phyloP scores from a whole-genome alignment of 2,113 vertebrate genomes.

The Notechis scutatus region DNA sequence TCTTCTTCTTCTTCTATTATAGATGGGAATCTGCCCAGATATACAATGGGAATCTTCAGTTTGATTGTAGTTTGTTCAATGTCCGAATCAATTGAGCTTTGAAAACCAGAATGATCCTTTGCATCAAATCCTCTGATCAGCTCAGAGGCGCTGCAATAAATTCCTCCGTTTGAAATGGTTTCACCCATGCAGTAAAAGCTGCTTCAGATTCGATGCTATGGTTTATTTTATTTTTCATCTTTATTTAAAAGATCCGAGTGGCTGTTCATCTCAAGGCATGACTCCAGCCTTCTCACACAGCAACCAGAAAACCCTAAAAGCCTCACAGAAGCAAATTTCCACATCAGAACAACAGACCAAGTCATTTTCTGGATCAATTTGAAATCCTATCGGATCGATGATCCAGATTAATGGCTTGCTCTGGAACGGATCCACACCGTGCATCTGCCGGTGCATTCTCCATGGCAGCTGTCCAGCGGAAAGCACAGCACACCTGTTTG shows the following conservation, averaged over 20 bases:
- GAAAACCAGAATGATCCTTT: background rate
- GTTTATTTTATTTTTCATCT: background rate
- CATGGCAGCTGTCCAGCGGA: conserved; percentile 52
- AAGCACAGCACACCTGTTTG: conserved; percentile 59
- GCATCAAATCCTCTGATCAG: background rate
- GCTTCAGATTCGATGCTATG: background rate
- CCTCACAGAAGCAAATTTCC: background rate
- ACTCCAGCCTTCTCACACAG: background rate
- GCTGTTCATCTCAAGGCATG: background rate
- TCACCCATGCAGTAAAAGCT: background rate
- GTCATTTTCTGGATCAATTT: background rate
- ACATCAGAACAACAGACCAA: background rate
- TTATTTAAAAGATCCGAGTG: background rate
- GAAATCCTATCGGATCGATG: background rate
- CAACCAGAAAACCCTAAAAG: background rate
- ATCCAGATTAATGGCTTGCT: background rate
- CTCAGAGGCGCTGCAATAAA: background rate
- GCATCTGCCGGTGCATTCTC: background rate
- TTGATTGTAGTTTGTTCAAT: background rate
- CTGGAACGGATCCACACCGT: background rate
- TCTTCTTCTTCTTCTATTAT: rapidly evolving
- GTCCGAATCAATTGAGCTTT: background rate
- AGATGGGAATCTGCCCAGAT: background rate
- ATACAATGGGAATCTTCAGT: background rate
- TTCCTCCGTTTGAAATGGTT: background rate